phyloP scores from a whole-genome alignment of 2,797 vertebrate genomes.

The Sebastes diaconus region DNA sequence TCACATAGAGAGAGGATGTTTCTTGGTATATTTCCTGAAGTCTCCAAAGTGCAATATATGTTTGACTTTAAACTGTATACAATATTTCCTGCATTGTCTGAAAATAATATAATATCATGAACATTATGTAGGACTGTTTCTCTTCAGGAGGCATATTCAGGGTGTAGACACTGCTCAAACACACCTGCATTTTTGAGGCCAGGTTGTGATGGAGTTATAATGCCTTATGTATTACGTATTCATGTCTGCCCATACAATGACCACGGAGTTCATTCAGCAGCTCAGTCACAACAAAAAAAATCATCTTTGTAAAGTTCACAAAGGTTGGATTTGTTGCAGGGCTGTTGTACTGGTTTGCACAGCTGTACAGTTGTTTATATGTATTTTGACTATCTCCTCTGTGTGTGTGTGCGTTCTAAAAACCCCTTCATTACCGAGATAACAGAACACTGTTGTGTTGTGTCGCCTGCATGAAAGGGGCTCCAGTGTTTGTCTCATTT shows the following conservation, averaged over 20 bases:
- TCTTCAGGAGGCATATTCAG: background rate
- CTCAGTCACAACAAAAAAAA: background rate
- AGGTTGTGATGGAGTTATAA: background rate
- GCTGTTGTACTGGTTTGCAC: background rate
- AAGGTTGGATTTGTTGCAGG: background rate
- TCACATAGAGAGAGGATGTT: background rate
- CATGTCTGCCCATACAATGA: background rate
- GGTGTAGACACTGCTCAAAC: background rate
- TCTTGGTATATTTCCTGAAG: background rate
- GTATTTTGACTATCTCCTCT: background rate
- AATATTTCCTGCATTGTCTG: too few relatives aligned
- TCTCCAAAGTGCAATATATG: background rate
- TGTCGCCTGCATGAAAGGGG: slow-evolving; percentile 14
- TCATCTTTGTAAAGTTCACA: background rate
- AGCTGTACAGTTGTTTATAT: background rate
- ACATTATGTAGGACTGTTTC: background rate
- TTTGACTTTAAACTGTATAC: background rate
- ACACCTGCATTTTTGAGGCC: background rate
- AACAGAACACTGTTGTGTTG: slow-evolving; percentile 11
- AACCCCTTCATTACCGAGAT: background rate
- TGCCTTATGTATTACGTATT: background rate
- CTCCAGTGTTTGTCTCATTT: slow-evolving; percentile 1
- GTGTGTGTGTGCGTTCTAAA: background rate
- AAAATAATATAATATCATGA: background rate
- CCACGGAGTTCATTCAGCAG: background rate